phyloP scores from a whole-genome alignment of 1,140 invertebrate species.

The Leptopilina boulardi region DNA sequence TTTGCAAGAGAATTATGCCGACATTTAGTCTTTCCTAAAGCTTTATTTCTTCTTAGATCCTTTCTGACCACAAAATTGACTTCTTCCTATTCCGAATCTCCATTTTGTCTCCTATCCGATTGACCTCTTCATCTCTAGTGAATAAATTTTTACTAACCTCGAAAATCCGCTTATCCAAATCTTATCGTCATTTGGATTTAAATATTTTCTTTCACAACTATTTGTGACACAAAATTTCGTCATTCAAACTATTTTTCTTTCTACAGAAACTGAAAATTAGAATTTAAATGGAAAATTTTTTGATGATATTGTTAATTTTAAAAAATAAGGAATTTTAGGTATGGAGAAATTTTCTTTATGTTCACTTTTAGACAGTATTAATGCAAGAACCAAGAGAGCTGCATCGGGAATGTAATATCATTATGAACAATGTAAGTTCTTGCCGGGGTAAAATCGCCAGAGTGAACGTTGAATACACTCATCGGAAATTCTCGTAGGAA shows the following conservation, averaged over 20 bases:
- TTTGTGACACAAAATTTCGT: background rate
- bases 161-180: background rate
- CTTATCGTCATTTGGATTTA: background rate
- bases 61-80: slow-evolving; percentile 5
- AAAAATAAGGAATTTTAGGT: too few relatives aligned
- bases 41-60: slow-evolving; percentile 10
- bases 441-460: slow-evolving; percentile 1
- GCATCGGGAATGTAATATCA: slow-evolving; percentile 6
- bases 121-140: background rate
- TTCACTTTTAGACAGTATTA: background rate
- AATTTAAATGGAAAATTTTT: too few relatives aligned
- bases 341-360: background rate
- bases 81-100: background rate
- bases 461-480: slow-evolving; percentile 8
- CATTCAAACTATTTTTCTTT: background rate
- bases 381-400: background rate
- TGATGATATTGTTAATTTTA: too few relatives aligned
- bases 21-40: background rate
- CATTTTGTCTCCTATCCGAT: background rate
- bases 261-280: too few relatives aligned
- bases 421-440: slow-evolving; percentile 5
- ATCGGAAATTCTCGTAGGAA: slow-evolving; percentile 18
- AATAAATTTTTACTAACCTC: background rate
- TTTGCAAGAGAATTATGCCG: background rate
- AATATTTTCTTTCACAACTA: background rate